Percentiles rank a stretch among this genome's conserved stretches.
phyloP scores from a whole-genome alignment of 2,888 invertebrate species.

The Belgica antarctica region DNA sequence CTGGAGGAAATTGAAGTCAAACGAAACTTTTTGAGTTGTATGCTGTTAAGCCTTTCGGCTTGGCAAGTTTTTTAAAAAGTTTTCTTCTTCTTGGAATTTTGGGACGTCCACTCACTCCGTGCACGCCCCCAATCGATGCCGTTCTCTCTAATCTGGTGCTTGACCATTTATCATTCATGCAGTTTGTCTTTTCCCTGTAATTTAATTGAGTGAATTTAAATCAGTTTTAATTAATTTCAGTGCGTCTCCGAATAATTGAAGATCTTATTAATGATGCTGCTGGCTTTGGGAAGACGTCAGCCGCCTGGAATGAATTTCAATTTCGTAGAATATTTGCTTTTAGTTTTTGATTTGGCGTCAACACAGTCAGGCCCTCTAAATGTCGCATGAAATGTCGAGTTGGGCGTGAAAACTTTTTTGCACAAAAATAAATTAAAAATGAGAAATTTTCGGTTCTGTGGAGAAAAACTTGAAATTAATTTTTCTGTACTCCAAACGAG shows the following conservation, averaged over 20 bases:
- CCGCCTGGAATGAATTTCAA: no score
- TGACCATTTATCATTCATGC: conserved; percentile 7
- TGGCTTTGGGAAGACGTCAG: no score
- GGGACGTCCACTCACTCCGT: no score
- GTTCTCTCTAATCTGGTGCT: no score
- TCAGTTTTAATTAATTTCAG: conserved; percentile 19
- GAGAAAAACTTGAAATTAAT: conserved; percentile 20
- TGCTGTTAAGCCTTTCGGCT: no score
- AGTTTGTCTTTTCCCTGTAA: background rate
- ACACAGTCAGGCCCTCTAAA: no score
- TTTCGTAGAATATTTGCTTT: conserved; percentile 2
- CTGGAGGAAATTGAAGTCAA: no score
- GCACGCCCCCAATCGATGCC: no score
- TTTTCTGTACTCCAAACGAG: conserved; percentile 1
- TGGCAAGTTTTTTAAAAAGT: no score
- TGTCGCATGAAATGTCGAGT: background rate
- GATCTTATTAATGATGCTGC: background rate
- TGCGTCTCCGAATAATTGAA: background rate
- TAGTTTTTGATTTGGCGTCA: background rate
- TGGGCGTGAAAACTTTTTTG: background rate
- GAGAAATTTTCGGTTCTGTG: background rate
- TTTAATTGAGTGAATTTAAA: conserved; percentile 24
- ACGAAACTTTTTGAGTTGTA: no score
- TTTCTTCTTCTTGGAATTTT: no score
- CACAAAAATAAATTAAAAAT: conserved; percentile 5